Base-by-base conservation (phyloP, 2,113 vertebrate genomes). In the Empidonax alnorum region DNA sequence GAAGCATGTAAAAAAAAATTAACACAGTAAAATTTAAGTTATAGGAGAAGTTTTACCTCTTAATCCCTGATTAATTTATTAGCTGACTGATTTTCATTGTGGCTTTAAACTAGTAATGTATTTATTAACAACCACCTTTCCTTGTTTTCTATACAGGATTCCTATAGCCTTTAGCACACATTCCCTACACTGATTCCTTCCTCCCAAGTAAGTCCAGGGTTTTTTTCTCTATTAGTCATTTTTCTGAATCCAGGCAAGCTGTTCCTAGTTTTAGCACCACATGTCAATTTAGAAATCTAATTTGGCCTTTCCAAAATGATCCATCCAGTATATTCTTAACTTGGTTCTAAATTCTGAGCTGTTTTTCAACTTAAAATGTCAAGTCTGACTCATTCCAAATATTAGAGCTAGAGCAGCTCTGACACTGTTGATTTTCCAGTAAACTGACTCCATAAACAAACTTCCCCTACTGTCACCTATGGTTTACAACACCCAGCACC, bases 181-280 rank as follows among this genome's bases (percentile, higher is more conserved):
- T 56, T 67, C 30, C 33, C 19, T 87, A 63, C 42, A 50, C 10
- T 10, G 17, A 90, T 21, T 92, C 25, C 65, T 59, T 75, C 61
- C 37, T 77, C 59, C 15, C 39, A 90, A 30, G 10, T 65, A 77
- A 56, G 14, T 68, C 44, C 72, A 62, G 16, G 16, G 1, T 23
- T 86, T 92, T 86, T 85, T 81, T 37, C 92, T 86, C 28, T 76
- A 94, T 94, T 95, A 96, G 96, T 96, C 83, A 95, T 89, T 86
- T 87, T 81, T 86, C 85, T 56, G 83, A 95, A 89, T 87, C 37
- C 66, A 93, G 68, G 66, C 83, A 93, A 90, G 87, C 77, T 90
- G 75, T 77, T 92, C 79, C 92, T 77, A 61, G 85, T 84, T 96
- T 93, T 93, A 95, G 73, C 90, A 72, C 66, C 49, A 21, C 53